Evolutionary conservation across 2,797 vertebrate species (phyloP).

Genomic region (Acanthurus leucopareius): DNA sequence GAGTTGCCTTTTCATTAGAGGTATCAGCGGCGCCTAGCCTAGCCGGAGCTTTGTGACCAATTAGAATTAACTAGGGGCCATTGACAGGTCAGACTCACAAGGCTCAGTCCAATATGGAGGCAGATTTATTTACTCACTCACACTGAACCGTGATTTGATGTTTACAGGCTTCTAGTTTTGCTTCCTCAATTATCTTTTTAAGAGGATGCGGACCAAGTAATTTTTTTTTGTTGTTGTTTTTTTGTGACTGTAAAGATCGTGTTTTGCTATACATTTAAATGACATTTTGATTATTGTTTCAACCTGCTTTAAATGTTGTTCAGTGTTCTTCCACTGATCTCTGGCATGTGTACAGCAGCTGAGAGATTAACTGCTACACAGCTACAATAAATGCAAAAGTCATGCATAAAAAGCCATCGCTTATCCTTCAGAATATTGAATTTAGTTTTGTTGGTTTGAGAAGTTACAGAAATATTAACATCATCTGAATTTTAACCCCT

Average conservation of each 20-base stretch:
- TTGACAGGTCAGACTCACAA: conserved; percentile 76
- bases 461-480: conserved; percentile 7
- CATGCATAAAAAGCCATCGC: neutral
- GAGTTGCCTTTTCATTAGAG: conserved; percentile 84
- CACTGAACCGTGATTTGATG: conserved; percentile 52
- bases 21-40: conserved; percentile 80
- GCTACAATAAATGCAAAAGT: neutral
- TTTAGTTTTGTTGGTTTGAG: conserved; percentile 2
- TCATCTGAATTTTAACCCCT: conserved; percentile 8
- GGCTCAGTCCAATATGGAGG: conserved; percentile 60
- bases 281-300: neutral
- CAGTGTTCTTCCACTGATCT: neutral
- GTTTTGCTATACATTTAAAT: conserved; percentile 1
- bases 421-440: conserved; percentile 2
- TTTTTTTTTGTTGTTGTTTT: neutral
- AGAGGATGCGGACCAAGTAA: neutral
- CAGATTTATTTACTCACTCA: conserved; percentile 56
- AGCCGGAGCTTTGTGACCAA: conserved; percentile 82
- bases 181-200: conserved; percentile 24
- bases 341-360: conserved; percentile 8
- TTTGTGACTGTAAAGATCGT: neutral
- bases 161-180: conserved; percentile 44
- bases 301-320: neutral
- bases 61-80: conserved; percentile 85
- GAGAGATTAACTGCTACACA: neutral